Conservation (phyloP, 2,797 vertebrate species). For the Serranus cabrilla region DNA sequence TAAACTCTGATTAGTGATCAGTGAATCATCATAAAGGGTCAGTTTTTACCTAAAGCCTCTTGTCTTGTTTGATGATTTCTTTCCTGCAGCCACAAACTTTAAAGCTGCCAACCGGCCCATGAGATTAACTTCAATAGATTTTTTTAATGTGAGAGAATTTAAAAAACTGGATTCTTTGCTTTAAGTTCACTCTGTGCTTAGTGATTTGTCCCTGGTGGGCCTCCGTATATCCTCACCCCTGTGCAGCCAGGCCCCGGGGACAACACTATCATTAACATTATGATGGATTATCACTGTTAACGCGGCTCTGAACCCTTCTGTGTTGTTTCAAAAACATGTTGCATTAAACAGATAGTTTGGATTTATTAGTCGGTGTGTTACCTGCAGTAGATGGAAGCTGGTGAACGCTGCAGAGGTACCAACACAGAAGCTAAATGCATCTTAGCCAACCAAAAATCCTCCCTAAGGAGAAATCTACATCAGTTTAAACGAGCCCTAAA, state of each 20-base stretch:
- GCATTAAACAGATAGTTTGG: not conserved
- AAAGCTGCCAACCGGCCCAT: not conserved
- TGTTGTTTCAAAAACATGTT: not conserved
- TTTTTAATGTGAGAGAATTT: constrained; percentile 10
- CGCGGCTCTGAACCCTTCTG: not conserved
- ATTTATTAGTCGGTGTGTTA: no score
- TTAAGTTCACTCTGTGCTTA: not conserved
- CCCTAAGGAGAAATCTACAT: no score
- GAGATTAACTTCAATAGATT: constrained; percentile 8
- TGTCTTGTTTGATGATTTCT: not conserved
- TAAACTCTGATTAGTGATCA: not conserved
- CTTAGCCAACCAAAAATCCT: no score
- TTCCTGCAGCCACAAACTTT: not conserved
- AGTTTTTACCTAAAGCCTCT: no score
- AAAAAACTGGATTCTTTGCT: constrained; percentile 30
- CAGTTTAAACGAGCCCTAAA: no score
- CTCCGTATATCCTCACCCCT: not conserved
- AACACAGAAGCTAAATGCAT: no score
- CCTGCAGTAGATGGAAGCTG: no score
- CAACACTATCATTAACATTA: not conserved
- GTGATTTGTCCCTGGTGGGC: constrained; percentile 20
- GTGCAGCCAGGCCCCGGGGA: not conserved
- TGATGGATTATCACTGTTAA: not conserved
- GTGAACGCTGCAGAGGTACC: no score
- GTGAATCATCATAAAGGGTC: no score